Evolutionary conservation across 2,888 invertebrate species (phyloP).

Genomic region (Drosophila buzzatii): DNA sequence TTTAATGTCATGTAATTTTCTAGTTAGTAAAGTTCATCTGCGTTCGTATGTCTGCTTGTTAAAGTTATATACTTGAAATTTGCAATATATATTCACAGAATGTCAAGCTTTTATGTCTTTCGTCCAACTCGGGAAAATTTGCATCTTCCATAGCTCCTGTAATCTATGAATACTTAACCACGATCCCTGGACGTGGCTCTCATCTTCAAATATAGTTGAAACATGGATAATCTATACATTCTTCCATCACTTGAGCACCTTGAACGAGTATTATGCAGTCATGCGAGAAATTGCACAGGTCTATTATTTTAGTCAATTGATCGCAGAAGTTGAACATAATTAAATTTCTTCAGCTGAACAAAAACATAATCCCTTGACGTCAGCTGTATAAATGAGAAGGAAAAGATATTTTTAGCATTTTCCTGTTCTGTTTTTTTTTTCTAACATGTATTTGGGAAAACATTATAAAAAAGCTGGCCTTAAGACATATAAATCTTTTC

Average conservation of each 20-base stretch:
- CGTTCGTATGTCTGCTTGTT: too few relatives aligned
- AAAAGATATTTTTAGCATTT: constrained; percentile 36
- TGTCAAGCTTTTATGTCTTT: too few relatives aligned
- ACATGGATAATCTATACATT: not conserved
- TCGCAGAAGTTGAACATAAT: not conserved
- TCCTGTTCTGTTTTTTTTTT: constrained; percentile 35
- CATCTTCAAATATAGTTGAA: too few relatives aligned
- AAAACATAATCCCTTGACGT: constrained; percentile 63
- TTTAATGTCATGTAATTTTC: not conserved
- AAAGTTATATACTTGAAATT: too few relatives aligned
- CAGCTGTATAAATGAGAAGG: constrained; percentile 42
- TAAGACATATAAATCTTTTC: constrained; percentile 59
- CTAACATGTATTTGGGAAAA: constrained; percentile 30
- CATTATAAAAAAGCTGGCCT: constrained; percentile 33
- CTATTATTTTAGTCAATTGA: not conserved
- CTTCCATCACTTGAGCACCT: not conserved
- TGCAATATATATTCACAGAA: too few relatives aligned
- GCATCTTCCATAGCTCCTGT: too few relatives aligned
- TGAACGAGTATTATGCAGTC: not conserved
- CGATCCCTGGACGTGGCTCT: too few relatives aligned
- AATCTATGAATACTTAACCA: too few relatives aligned
- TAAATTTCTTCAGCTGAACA: constrained; percentile 30
- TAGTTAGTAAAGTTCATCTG: too few relatives aligned
- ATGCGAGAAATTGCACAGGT: not conserved
- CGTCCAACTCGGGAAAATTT: too few relatives aligned